A percentile compares a stretch with the other conserved stretches of the same genome.
phyloP scores from a whole-genome alignment of 2,797 vertebrate species.

The Silurus lanzhouensis region DNA sequence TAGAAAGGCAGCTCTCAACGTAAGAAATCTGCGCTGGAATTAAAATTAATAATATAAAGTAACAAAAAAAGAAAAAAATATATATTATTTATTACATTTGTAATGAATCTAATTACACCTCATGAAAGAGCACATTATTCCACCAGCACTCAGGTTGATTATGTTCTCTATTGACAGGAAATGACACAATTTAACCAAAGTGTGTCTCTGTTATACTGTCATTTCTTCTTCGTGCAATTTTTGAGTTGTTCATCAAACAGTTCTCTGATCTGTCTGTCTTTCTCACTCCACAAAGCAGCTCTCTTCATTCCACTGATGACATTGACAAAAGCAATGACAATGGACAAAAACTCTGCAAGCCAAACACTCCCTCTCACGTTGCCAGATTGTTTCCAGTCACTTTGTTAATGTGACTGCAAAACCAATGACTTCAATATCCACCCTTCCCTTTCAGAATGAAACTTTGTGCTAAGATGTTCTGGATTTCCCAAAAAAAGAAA shows the following conservation, averaged over 20 bases:
- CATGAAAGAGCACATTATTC: constrained; percentile 27
- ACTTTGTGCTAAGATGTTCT: background rate
- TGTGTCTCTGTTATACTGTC: background rate
- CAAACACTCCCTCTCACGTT: constrained; percentile 59
- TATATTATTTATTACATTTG: background rate
- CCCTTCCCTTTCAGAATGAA: background rate
- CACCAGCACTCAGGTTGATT: constrained; percentile 18
- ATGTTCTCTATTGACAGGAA: background rate
- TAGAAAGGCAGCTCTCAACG: constrained; percentile 11
- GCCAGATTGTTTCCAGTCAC: constrained; percentile 53
- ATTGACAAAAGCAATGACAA: constrained; percentile 67
- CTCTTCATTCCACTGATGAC: constrained; percentile 64
- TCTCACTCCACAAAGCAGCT: constrained; percentile 57
- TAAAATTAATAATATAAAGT: background rate
- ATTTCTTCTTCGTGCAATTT: constrained; percentile 17
- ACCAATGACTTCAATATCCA: background rate
- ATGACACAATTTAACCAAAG: constrained; percentile 18
- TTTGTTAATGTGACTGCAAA: constrained; percentile 31
- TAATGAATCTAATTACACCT: constrained; percentile 33
- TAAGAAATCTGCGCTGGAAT: constrained; percentile 15
- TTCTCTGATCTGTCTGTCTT: constrained; percentile 46
- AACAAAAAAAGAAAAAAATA: background rate
- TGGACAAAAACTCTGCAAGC: constrained; percentile 49
- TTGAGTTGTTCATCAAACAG: constrained; percentile 46
- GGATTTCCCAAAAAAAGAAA: background rate